Evolutionary conservation across 1,140 invertebrate species (phyloP), one percentile per base, ranked within the genome.

Genomic region (Meloidogyne exigua): DNA sequence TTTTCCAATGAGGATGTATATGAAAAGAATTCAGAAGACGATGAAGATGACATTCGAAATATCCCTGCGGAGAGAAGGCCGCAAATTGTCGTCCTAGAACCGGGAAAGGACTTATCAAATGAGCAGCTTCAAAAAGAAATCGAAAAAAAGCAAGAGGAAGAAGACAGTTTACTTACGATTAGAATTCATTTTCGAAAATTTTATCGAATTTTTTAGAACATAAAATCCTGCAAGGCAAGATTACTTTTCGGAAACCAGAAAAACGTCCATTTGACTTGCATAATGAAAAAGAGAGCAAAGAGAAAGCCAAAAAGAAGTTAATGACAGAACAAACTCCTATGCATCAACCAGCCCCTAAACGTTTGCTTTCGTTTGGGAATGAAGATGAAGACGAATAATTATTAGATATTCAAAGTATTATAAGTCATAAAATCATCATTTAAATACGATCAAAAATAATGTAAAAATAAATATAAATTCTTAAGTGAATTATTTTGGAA

Each of bases 191-290:
- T 74, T 28, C 13, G 0, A 13, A 12, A n/a, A 42, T 42, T 25
- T 4, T 69, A 28, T 28, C 13, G 13, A 4, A 69, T 25, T 26
- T 70, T 80, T 83, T 63, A 83, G 84, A 71, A 32, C 69, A 76
- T 23, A 86, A 84, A 67, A 84, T 84, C 32, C 76, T 79, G 23
- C 72, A 87, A 44, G 82, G 83, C 2, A 78, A 77, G 68, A 84
- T 84, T 44, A 83, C 68, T 32, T 84, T 84, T 73, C 83, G 82
- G 18, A 84, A 84, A 73, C 84, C 84, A 21, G 66, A 74, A 39
- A 84, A 82, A 78, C 77, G 76, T 28, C 21, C 68, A 18, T 18
- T 28, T 18, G 68, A 73, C 23, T 23, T 13, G 3, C 39, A n/a
- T 7, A 67, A 77, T 18, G 71, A 68, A 15, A 70, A 78, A 23